Evolutionary conservation across 2,797 vertebrate species (phyloP), one percentile per base, ranked within the genome.

Genomic region (Cossypha heuglini): DNA sequence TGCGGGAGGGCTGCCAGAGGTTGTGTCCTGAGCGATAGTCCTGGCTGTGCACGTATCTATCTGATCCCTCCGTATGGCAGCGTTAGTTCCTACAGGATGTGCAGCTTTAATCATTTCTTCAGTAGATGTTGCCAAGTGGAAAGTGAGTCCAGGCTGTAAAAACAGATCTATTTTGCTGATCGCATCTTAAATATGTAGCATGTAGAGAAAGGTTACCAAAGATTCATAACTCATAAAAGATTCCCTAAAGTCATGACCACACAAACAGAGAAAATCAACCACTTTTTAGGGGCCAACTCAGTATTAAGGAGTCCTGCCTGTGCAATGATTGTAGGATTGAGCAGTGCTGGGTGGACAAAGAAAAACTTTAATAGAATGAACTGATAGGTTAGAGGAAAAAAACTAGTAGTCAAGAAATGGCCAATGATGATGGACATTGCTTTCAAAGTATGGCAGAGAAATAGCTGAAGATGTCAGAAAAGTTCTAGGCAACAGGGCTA

Each of bases 1-100:
- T 8, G 33, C 12, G 25, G 62, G 31, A 48, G 38, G 22, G 37
- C 49, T 85, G 82, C 54, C 19, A 12, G 80, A 18, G 11, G 24
- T 4, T 46, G 26, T 24, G 62, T 54, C 19, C 71, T 18, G 66
- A 62, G 46, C 43, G 4, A 3, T 3, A 11, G 38, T 20, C 26
- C 58, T n/a, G 49, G 22, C 33, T 35, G 10, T 5, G 84, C 45
- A 1, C 0, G 0, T n/a, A n/a, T n/a, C n/a, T 28, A 17, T 5
- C 74, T 17, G 40, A 20, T 49, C 28, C 40, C n/a, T 3, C 31
- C 20, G 17, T 13, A 12, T 7, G 31, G 46, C 71, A 20, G 5
- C 8, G 15, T 24, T 22, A 11, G 16, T 37, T 79, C n/a, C 33
- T 64, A 38, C 28, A 37, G n/a, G 64, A 76, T 3, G 14, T 45